These are phyloP conservation scores for Acanthaster planci DNA, from an alignment of 35 echinoderm and acorn worm species.

Conservation along the genomic window DNA sequence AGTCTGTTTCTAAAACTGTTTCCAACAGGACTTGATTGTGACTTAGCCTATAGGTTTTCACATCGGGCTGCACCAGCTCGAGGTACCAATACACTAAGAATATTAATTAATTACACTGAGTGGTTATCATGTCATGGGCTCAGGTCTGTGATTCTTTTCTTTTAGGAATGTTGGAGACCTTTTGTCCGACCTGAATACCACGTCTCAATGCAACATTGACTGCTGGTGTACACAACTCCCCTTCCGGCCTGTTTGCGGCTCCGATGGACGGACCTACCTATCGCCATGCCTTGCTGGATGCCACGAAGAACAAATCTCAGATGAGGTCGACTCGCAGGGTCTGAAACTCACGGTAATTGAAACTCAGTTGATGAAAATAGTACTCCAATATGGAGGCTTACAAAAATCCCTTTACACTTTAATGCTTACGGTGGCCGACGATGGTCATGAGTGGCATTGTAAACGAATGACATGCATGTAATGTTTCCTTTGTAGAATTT, in stretches of 20 bases:
- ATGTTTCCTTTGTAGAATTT: slow-evolving; percentile 52
- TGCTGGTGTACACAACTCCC: slow-evolving; percentile 54
- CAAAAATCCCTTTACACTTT: no score
- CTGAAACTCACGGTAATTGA: slow-evolving; percentile 24
- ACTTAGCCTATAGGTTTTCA: no score
- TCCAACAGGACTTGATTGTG: no score
- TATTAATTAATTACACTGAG: no score
- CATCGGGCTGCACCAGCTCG: no score
- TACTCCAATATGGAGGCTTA: no score
- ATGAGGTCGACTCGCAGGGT: slow-evolving; percentile 12
- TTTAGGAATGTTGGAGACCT: neutral
- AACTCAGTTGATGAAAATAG: no score
- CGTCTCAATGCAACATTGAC: slow-evolving; percentile 36
- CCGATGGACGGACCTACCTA: slow-evolving; percentile 71
- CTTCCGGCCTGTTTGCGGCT: slow-evolving; percentile 72
- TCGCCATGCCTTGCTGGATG: slow-evolving; percentile 79
- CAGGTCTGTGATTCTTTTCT: neutral
- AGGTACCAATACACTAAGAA: no score
- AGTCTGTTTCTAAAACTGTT: no score
- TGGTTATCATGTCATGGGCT: no score
- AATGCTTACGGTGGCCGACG: neutral
- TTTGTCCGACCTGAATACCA: neutral
- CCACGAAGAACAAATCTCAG: neutral
- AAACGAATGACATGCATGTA: no score
- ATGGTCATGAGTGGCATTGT: no score